Conservation (phyloP, 2,797 vertebrate species). For the Darevskia nairensis region DNA sequence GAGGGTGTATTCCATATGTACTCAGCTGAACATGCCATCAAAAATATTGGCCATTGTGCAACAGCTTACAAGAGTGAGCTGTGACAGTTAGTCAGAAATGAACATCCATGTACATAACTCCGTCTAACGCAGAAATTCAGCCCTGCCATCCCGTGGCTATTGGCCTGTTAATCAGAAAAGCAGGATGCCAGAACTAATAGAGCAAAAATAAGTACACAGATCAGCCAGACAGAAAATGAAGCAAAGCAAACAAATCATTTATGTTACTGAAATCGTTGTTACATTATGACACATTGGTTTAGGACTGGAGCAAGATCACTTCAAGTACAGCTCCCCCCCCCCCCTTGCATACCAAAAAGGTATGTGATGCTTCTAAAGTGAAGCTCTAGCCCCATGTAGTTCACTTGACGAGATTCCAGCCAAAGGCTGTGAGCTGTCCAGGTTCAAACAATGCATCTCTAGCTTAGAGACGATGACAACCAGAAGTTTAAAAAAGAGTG, state of each 20-base stretch:
- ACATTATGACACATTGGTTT: background rate
- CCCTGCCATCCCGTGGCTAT: conserved; percentile 26
- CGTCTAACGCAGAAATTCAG: background rate
- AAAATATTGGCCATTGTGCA: conserved; percentile 27
- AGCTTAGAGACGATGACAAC: too few relatives aligned
- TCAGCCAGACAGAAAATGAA: conserved; percentile 12
- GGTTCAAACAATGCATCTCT: background rate
- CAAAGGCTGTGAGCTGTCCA: background rate
- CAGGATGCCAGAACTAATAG: conserved; percentile 26
- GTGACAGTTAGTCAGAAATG: conserved; percentile 24
- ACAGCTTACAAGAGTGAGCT: conserved; percentile 7
- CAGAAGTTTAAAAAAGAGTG: too few relatives aligned
- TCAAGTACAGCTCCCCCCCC: background rate
- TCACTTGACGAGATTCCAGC: background rate
- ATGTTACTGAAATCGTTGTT: conserved; percentile 14
- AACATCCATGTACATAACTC: conserved; percentile 23
- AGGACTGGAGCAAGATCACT: background rate
- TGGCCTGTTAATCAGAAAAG: conserved; percentile 34
- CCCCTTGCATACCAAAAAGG: background rate
- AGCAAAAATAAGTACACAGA: conserved; percentile 19
- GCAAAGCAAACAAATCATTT: conserved; percentile 34
- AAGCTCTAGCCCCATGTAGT: background rate
- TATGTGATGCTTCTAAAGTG: background rate
- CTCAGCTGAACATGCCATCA: conserved; percentile 49
- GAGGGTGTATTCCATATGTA: conserved; percentile 5